Evolutionary conservation across 2,888 invertebrate species (phyloP), one percentile per base, ranked within the genome.

Genomic region (Nomada ferruginata): DNA sequence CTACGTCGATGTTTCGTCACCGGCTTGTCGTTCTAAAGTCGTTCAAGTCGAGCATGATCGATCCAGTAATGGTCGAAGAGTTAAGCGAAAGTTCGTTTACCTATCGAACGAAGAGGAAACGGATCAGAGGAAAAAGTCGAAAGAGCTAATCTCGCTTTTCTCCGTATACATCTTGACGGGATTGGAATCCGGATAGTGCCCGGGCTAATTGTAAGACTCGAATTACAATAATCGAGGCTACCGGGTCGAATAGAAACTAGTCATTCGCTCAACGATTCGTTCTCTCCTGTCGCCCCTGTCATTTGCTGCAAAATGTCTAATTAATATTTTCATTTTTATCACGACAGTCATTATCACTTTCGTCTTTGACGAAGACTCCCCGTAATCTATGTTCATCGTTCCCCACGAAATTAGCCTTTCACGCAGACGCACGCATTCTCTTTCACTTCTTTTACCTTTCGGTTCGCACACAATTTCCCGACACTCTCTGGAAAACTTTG

Each of bases 271-370:
- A 47, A 65, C 53, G 26, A 59, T 72, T 59, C 50, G 42, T 20
- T 13, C 63, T 50, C 57, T 52, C 53, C 42, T 20, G 60, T 26
- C 53, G 53, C 15, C 59, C 42, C 18, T 36, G 23, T 23, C 5
- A 13, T 29, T n/a, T 47, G n/a, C 53, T 52, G 50, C 59, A 42
- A 82, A 71, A 74, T 70, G 50, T 66, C 18, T 47, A 55, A 57
- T 23, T 9, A 20, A 15, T n/a, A 4, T 2, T 29, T 76, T 77
- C 29, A 36, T 66, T 69, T 72, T 76, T 87, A 87, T 86, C 87
- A 78, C 86, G 69, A 87, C 50, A 65, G 73, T 75, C 80, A 68
- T 44, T 79, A 86, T 82, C 87, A 87, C 87, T 77, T 70, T 79
- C 74, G 70, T 75, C 76, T 23, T n/a, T 64, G 55, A 78, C 76